Evolutionary conservation across 2,113 vertebrate species (phyloP).

Genomic region (Antechinus flavipes): DNA sequence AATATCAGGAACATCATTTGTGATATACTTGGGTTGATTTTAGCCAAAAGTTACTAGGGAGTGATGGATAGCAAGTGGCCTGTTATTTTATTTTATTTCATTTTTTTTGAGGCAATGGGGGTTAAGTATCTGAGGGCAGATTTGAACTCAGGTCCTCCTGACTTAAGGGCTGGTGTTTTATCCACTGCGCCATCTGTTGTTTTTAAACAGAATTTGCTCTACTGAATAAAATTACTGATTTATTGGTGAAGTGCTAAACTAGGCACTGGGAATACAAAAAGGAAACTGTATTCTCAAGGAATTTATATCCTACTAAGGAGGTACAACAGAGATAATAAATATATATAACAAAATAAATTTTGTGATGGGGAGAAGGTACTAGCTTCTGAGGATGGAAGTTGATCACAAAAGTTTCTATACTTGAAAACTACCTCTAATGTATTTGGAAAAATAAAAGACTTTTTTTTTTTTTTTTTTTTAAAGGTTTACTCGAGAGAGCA

Average conservation of each 20-base stretch:
- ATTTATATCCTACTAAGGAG: neutral
- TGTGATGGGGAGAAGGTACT: neutral
- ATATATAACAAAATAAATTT: neutral
- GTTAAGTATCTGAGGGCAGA: too few species aligned
- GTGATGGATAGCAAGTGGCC: conserved; percentile 10
- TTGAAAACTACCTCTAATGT: too few species aligned
- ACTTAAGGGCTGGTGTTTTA: too few species aligned
- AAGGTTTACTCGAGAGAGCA: neutral
- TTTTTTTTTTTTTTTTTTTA: too few species aligned
- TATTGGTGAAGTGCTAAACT: neutral
- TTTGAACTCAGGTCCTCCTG: too few species aligned
- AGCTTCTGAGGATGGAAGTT: neutral
- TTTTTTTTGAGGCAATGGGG: too few species aligned
- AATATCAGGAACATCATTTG: neutral
- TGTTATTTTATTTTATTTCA: too few species aligned
- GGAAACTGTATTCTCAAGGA: neutral
- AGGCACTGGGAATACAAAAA: neutral
- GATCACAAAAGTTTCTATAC: neutral
- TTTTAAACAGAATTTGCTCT: neutral
- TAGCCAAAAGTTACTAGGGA: conserved; percentile 31
- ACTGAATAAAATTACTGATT: neutral
- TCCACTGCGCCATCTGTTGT: neutral
- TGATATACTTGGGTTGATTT: neutral
- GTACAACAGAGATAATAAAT: neutral
- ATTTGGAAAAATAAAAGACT: too few species aligned